A percentile compares a stretch with the other conserved stretches of the same genome.
These are phyloP conservation scores for Phylloscopus trochiloides DNA, from an alignment of 2,113 vertebrate species.

Conservation along the genomic window DNA sequence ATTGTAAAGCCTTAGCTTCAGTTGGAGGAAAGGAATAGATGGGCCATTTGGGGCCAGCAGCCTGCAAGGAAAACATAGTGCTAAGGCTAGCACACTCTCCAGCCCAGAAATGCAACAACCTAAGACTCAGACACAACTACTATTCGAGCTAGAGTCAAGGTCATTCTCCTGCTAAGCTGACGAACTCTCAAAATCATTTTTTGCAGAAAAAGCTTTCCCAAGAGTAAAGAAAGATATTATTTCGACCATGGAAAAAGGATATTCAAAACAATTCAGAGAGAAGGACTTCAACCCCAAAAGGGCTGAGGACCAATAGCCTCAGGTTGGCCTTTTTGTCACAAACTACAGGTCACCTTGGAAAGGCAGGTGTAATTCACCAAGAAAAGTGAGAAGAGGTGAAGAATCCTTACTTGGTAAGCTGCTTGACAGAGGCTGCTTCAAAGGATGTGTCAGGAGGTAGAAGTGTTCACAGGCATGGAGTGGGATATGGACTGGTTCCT, in stretches of 20 bases:
- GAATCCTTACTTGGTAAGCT: conserved; percentile 82
- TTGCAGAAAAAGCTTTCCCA: background rate
- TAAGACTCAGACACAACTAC: background rate
- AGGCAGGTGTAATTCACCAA: background rate
- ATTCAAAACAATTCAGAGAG: background rate
- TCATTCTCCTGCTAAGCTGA: background rate
- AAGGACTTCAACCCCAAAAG: background rate
- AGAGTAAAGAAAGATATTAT: background rate
- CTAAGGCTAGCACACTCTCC: background rate
- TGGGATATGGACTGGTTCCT: conserved; percentile 89
- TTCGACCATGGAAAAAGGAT: background rate
- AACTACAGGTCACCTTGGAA: background rate
- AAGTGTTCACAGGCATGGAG: conserved; percentile 97
- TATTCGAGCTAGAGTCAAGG: background rate
- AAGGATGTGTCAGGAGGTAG: conserved; percentile 93
- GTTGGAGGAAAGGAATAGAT: background rate
- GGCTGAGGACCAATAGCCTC: fast-evolving
- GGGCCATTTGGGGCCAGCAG: conserved; percentile 1
- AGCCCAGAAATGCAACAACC: background rate
- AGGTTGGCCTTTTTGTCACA: background rate
- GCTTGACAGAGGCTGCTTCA: conserved; percentile 78
- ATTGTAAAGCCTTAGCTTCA: conserved; percentile 18
- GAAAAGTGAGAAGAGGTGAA: background rate
- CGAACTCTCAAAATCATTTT: background rate
- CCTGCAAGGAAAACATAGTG: conserved; percentile 32